Evolutionary conservation across 2,888 invertebrate species (phyloP), one percentile per base, ranked within the genome.

Genomic region (Andrena haemorrhoa): DNA sequence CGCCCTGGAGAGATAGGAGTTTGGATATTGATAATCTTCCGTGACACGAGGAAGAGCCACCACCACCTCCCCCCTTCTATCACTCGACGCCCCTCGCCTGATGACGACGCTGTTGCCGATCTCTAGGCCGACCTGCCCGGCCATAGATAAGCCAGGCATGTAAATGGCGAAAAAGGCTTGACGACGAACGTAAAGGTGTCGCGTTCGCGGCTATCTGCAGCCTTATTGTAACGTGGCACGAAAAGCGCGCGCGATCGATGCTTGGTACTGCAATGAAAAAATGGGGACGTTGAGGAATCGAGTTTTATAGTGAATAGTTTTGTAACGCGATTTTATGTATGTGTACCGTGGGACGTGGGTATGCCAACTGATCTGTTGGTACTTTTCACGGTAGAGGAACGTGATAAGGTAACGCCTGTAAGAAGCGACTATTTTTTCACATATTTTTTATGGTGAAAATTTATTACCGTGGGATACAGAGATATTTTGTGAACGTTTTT

Each of bases 11-110:
- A 86, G 88, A 89, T 89, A 88, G 88, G 80, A 80, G 88, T 87
- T 86, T 90, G 89, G 87, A 90, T 91, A 91, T 91, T 91, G 90
- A 91, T 91, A 92, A 92, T 92, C 91, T 91, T 89, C 86, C 75
- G 23, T 79, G 83, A 75, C 82, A 47, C 79, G 84, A 83, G 76
- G 70, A 76, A 83, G 75, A 85, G 58, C 35, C 79, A 61, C 49
- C 35, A 31, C 58, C 56, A 29, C 61, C 20, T 2, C 29, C 58
- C 68, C 63, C 51, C 66, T 64, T 75, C 65, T 66, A 70, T 72
- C 63, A 12, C 26, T 35, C 26, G 26, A 41, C 68, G 66, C 66
- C 81, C 60, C 71, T 63, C 77, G 41, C 79, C 72, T 75, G 72
- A 85, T 83, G 84, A 79, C 77, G 56, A 68, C 73, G 23, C 75